phyloP scores from a whole-genome alignment of 1,140 invertebrate species.

The Atta colombica region DNA sequence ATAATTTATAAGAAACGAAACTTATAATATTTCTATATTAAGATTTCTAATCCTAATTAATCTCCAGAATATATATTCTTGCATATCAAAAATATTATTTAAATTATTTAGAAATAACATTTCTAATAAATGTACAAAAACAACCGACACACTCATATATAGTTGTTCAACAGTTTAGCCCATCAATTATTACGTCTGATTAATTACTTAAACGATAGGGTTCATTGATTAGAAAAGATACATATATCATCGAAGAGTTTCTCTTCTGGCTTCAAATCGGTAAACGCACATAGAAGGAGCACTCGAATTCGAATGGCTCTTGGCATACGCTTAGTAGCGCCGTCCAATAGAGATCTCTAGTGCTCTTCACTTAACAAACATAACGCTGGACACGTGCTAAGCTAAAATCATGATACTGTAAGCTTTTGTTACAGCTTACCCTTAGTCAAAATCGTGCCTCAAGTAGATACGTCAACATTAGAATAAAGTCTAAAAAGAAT shows the following conservation, averaged over 20 bases:
- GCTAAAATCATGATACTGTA: constrained; percentile 85
- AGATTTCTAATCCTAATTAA: not conserved
- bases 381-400: constrained; percentile 83
- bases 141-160: not conserved
- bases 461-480: constrained; percentile 68
- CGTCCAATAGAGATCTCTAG: constrained; percentile 69
- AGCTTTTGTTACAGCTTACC: constrained; percentile 78
- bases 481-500: constrained; percentile 14
- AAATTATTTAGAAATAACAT: not conserved
- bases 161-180: not conserved
- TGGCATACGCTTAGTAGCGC: constrained; percentile 74
- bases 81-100: constrained; percentile 12
- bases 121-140: not conserved
- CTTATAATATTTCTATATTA: not conserved
- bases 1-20: not conserved
- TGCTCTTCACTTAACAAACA: constrained; percentile 80
- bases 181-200: constrained; percentile 63
- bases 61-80: not conserved
- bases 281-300: constrained; percentile 43
- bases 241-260: constrained; percentile 28
- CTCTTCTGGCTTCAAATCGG: constrained; percentile 63
- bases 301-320: constrained; percentile 62
- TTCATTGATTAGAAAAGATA: constrained; percentile 45
- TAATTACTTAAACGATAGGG: constrained; percentile 70
- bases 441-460: constrained; percentile 58